phyloP scores from a whole-genome alignment of 2,113 vertebrate species.

The Corythornis cristatus region DNA sequence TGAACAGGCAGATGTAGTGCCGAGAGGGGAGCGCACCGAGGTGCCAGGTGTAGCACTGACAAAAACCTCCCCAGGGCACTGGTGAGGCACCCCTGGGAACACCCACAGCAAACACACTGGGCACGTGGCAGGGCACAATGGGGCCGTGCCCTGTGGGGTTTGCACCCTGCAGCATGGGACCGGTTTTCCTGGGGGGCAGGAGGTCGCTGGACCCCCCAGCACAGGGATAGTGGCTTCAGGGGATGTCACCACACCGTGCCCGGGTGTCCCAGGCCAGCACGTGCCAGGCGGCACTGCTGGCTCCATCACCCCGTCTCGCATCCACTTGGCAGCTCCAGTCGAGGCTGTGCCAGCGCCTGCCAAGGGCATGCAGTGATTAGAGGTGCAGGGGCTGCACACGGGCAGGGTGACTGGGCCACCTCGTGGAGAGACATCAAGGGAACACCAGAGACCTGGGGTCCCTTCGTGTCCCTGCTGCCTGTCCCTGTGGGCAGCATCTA shows the following conservation, averaged over 20 bases:
- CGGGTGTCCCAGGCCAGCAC: not conserved
- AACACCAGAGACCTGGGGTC: not conserved
- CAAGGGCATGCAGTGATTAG: not conserved
- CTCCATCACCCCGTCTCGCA: accelerated
- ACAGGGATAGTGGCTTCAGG: not conserved
- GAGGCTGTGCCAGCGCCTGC: not conserved
- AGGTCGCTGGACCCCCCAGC: not conserved
- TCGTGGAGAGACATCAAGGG: accelerated
- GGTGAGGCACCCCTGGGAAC: not conserved
- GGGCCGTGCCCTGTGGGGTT: accelerated
- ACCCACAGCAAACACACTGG: not conserved
- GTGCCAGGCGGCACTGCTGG: not conserved
- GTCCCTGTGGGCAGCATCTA: not conserved
- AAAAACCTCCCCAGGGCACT: too few relatives aligned
- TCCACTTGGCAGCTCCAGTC: not conserved
- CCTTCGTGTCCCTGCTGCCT: not conserved
- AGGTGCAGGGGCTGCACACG: accelerated
- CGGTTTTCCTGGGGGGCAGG: not conserved
- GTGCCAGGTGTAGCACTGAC: too few relatives aligned
- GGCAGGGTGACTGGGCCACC: not conserved
- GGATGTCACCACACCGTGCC: accelerated
- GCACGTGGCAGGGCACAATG: not conserved
- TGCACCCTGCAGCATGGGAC: not conserved
- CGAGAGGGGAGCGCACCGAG: too few relatives aligned
- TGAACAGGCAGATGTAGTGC: too few relatives aligned